Conservation (phyloP, 1,140 invertebrate genomes). For the Cherax quadricarinatus region DNA sequence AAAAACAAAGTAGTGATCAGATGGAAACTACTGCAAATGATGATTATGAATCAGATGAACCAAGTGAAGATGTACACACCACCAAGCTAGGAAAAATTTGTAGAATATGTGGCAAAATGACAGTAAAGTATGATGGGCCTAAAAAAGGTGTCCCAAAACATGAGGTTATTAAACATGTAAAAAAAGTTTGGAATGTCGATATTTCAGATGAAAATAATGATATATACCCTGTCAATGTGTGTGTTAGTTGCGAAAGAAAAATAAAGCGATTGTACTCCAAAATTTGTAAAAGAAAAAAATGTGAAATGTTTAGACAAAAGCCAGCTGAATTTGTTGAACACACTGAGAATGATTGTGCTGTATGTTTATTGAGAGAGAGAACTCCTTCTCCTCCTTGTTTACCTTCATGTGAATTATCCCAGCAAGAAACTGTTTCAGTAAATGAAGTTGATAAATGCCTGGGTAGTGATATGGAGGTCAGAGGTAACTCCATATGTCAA, state of each 20-base stretch:
- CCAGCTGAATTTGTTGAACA: slow-evolving; percentile 56
- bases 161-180: slow-evolving; percentile 52
- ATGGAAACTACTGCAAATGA: not conserved
- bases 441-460: not conserved
- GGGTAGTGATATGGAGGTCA: not conserved
- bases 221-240: slow-evolving; percentile 54
- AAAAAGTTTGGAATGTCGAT: slow-evolving; percentile 63
- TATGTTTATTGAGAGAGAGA: slow-evolving; percentile 45
- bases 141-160: slow-evolving; percentile 57
- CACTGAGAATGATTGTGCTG: slow-evolving; percentile 35
- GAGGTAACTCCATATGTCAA: not conserved
- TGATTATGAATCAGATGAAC: slow-evolving; percentile 19
- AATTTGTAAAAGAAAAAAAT: slow-evolving; percentile 60
- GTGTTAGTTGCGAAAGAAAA: slow-evolving; percentile 53
- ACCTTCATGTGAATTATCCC: not conserved
- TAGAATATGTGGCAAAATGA: slow-evolving; percentile 61
- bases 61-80: slow-evolving; percentile 36
- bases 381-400: not conserved
- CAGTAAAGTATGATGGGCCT: slow-evolving; percentile 51
- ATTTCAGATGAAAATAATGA: slow-evolving; percentile 51
- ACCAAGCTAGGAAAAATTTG: slow-evolving; percentile 56
- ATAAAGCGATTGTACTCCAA: slow-evolving; percentile 57
- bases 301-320: slow-evolving; percentile 46
- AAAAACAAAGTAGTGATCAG: not conserved
- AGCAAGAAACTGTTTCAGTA: not conserved